Conservation (phyloP, 2,888 invertebrate genomes). For the Leptinotarsa peninsularis region DNA sequence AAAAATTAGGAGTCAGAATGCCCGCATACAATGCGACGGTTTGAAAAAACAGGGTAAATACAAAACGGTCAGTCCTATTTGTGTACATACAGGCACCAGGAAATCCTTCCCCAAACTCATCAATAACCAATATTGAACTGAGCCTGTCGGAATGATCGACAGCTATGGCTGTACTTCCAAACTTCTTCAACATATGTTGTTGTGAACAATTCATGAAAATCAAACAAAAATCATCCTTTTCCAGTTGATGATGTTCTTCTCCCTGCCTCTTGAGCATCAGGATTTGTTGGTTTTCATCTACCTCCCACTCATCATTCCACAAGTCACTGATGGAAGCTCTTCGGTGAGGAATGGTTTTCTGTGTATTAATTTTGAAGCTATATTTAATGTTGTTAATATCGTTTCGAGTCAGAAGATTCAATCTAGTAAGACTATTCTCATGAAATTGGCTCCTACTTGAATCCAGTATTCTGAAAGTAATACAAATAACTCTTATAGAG, state of each 20-base stretch:
- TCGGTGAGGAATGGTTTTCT: neutral
- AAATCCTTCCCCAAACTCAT: conserved; percentile 23
- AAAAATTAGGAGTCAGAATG: neutral
- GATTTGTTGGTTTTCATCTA: conserved; percentile 1
- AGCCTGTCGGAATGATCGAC: conserved; percentile 25
- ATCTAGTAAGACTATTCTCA: conserved; percentile 18
- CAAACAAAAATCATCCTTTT: conserved; percentile 5
- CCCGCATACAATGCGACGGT: neutral
- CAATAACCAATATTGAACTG: conserved; percentile 15
- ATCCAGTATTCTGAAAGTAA: conserved; percentile 21
- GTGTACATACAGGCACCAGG: conserved; percentile 29
- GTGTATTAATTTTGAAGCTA: conserved; percentile 21
- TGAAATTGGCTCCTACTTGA: conserved; percentile 19
- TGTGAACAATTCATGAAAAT: conserved; percentile 14
- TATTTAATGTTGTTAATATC: conserved; percentile 26
- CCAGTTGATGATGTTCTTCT: conserved; percentile 5
- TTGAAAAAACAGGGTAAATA: neutral
- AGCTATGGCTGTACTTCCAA: conserved; percentile 8
- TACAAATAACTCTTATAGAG: neutral
- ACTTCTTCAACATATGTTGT: conserved; percentile 13
- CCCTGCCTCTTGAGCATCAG: neutral
- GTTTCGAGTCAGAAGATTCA: conserved; percentile 24
- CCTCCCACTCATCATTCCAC: neutral
- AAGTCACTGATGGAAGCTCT: neutral
- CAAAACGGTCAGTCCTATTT: conserved; percentile 27